A percentile compares a stretch with the other conserved stretches of the same genome.
phyloP scores from a whole-genome alignment of 2,797 vertebrate species.

The Pantherophis alleghaniensis region DNA sequence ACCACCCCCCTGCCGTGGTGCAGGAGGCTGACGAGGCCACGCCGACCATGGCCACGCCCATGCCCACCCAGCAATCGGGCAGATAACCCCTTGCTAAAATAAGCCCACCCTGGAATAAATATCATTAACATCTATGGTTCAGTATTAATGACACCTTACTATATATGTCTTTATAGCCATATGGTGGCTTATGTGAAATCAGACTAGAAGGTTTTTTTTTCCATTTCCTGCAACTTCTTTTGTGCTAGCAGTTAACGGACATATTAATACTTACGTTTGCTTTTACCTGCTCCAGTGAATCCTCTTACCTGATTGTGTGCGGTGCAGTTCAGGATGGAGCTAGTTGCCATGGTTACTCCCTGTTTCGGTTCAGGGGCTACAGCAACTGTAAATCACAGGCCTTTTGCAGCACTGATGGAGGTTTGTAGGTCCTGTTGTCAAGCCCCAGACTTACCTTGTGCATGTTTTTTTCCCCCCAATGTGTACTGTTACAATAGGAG shows the following conservation, averaged over 20 bases:
- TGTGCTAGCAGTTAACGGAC: not conserved
- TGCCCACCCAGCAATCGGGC: no score
- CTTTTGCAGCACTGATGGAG: conserved; percentile 3
- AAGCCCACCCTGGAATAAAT: not conserved
- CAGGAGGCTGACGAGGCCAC: no score
- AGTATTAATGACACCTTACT: not conserved
- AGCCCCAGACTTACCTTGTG: not conserved
- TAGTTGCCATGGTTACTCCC: conserved; percentile 35
- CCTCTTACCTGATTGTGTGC: not conserved
- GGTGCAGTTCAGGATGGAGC: not conserved
- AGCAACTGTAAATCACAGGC: conserved; percentile 7
- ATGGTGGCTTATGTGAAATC: not conserved
- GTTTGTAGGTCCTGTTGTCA: not conserved
- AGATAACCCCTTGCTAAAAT: no score
- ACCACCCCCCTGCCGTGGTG: no score
- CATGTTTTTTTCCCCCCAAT: no score
- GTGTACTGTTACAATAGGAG: not conserved
- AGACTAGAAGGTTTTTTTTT: not conserved
- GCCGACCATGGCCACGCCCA: no score
- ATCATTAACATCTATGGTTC: not conserved
- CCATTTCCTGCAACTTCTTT: not conserved
- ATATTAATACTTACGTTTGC: not conserved
- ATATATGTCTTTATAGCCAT: not conserved
- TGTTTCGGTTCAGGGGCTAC: conserved; percentile 22
- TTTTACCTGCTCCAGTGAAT: not conserved